These are phyloP conservation scores for Cheilosia scutellata DNA, from an alignment of 2,888 invertebrate species.

Conservation along the genomic window DNA sequence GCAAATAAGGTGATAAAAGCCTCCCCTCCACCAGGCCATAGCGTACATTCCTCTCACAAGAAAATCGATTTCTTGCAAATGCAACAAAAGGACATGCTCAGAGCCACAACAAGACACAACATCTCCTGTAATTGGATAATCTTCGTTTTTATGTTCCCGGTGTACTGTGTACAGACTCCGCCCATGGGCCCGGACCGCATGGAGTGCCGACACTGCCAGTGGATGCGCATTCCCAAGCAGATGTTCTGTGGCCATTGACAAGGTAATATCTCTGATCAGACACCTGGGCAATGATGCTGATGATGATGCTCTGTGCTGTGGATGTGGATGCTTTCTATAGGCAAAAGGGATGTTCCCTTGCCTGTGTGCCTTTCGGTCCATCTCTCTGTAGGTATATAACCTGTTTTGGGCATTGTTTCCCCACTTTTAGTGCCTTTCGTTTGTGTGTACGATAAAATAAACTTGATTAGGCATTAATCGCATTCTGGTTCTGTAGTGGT, in stretches of 20 bases:
- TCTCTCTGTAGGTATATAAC: slow-evolving; percentile 23
- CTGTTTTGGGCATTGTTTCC: slow-evolving; percentile 73
- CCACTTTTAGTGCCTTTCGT: slow-evolving; percentile 29
- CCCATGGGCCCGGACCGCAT: slow-evolving; percentile 39
- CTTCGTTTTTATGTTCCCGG: slow-evolving; percentile 55
- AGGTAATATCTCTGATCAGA: slow-evolving; percentile 73
- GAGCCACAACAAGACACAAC: slow-evolving; percentile 57
- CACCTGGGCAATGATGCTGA: slow-evolving; percentile 66
- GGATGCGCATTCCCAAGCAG: slow-evolving; percentile 74
- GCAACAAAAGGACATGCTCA: slow-evolving; percentile 67
- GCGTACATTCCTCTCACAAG: slow-evolving; percentile 15
- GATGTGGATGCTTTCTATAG: not conserved
- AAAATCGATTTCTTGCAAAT: slow-evolving; percentile 59
- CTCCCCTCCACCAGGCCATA: slow-evolving; percentile 5
- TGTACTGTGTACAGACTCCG: slow-evolving; percentile 58
- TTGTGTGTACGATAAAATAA: slow-evolving; percentile 21
- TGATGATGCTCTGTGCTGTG: slow-evolving; percentile 11
- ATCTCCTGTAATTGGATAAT: slow-evolving; percentile 72
- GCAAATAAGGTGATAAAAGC: slow-evolving; percentile 73
- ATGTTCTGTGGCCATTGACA: slow-evolving; percentile 74
- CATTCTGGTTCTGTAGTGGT: not conserved
- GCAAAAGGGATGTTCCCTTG: slow-evolving; percentile 61
- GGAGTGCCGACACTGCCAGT: slow-evolving; percentile 23
- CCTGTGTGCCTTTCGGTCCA: slow-evolving; percentile 1
- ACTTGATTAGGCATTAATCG: slow-evolving; percentile 73